These are phyloP conservation scores for Cotesia vestalis DNA, from an alignment of 1,140 invertebrate species.

Conservation along the genomic window DNA sequence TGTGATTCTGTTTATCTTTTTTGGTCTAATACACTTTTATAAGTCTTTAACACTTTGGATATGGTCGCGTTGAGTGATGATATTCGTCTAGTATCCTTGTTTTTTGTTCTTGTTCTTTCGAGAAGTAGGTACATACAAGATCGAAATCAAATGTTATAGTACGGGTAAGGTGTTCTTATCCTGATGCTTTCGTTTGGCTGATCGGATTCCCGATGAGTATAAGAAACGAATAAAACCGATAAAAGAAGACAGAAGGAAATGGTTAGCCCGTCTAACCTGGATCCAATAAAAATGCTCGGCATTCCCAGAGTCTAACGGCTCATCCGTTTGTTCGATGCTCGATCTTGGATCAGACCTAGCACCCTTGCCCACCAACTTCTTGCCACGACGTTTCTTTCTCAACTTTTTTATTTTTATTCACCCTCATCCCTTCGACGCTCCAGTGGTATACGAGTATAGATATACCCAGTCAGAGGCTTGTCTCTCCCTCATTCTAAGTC, in stretches of 20 bases:
- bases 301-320: constrained; percentile 59
- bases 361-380: constrained; percentile 28
- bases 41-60: constrained; percentile 6
- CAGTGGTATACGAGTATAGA: not conserved
- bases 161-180: constrained; percentile 32
- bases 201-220: constrained; percentile 48
- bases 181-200: constrained; percentile 48
- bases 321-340: constrained; percentile 53
- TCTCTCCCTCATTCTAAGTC: constrained; percentile 21
- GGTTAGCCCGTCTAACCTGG: constrained; percentile 37
- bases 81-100: constrained; percentile 32
- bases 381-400: constrained; percentile 31
- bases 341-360: constrained; percentile 33
- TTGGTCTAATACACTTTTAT: not conserved
- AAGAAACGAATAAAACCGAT: constrained; percentile 37
- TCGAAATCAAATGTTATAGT: constrained; percentile 25
- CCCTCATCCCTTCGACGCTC: constrained; percentile 16
- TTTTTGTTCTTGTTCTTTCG: too few species aligned
- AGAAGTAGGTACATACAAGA: constrained; percentile 42
- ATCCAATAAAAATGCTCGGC: constrained; percentile 61
- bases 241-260: constrained; percentile 35
- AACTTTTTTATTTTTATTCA: constrained; percentile 34
- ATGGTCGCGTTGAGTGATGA: constrained; percentile 42
- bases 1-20: constrained; percentile 24
- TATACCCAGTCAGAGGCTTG: constrained; percentile 7